A percentile compares a stretch with the other conserved stretches of the same genome.
phyloP scores from a whole-genome alignment of 2,113 vertebrate genomes.

The Maccullochella peelii region DNA sequence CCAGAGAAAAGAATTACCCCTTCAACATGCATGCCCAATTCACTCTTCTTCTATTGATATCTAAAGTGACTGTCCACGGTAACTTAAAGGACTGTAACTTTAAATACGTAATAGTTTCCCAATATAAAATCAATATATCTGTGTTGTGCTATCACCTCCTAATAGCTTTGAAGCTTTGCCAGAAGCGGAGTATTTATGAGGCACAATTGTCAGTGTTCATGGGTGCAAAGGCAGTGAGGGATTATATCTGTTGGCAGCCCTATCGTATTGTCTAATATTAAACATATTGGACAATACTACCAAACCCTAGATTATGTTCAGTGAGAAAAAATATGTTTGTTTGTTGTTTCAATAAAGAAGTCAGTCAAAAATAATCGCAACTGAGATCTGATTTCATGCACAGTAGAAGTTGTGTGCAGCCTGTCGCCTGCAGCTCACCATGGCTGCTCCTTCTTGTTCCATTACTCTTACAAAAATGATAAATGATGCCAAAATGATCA shows the following conservation, averaged over 20 bases:
- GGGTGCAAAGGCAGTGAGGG: not conserved
- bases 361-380: constrained; percentile 11
- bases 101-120: not conserved
- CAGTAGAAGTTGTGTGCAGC: not conserved
- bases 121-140: not conserved
- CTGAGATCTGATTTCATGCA: not conserved
- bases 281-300: no score
- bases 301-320: no score
- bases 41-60: not conserved
- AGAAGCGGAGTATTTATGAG: not conserved
- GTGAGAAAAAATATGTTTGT: no score
- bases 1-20: not conserved
- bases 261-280: not conserved
- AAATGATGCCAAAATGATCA: not conserved
- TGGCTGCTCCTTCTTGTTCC: not conserved
- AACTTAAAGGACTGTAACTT: not conserved
- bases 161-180: not conserved
- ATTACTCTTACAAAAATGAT: not conserved
- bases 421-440: not conserved
- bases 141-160: not conserved
- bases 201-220: not conserved
- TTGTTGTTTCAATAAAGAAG: not conserved
- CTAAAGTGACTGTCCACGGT: not conserved
- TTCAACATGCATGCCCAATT: not conserved
- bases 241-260: no score